Base-by-base conservation (phyloP, 2,888 invertebrate species). In the Tachina lurida region DNA sequence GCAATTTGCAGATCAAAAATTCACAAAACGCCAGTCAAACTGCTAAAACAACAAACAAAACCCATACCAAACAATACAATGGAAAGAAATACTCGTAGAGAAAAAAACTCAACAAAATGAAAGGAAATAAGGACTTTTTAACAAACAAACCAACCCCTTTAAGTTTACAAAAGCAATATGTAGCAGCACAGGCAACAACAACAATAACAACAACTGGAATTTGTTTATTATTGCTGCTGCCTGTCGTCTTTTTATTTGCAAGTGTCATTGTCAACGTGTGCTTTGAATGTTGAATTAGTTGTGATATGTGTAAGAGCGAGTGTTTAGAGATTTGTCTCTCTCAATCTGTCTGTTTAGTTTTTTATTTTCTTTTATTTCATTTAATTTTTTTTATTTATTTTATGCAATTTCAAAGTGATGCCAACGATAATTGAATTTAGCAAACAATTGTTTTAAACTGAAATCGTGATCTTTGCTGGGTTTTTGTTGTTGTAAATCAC, bases 391-490 rank as follows among this genome's bases (percentile, higher is more conserved):
- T 31, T 31, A 31, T 31, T 31, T 31, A 31, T 41, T 12, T 68
- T 39, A 7, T 17, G 10, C 74, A 60, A 63, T 45, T 78, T 75
- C 73, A 71, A 86, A 86, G 86, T 86, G 83, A 86, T 86, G 82
- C 83, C 83, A 86, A 80, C 83, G 79, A 83, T 86, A 86, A 86
- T 86, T 86, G 83, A 86, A 86, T 86, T 86, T 86, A 83, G 71
- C 73, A 80, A 83, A 86, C 86, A 86, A 86, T 86, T 86, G 85
- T 86, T 86, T 83, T 79, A 82, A 82, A 86, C 78, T 79, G 71
- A 86, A 86, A 86, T 79, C 86, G 86, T 86, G 86, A 86, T 83
- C 83, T 83, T 79, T 83, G 71, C 58, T 73, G 52, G 76, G 80
- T 76, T 85, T 73, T 85, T 73, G 62, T 62, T 73, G 60, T 79